Conservation (phyloP, 2,113 vertebrate species). For the Entomyzon cyanotis region DNA sequence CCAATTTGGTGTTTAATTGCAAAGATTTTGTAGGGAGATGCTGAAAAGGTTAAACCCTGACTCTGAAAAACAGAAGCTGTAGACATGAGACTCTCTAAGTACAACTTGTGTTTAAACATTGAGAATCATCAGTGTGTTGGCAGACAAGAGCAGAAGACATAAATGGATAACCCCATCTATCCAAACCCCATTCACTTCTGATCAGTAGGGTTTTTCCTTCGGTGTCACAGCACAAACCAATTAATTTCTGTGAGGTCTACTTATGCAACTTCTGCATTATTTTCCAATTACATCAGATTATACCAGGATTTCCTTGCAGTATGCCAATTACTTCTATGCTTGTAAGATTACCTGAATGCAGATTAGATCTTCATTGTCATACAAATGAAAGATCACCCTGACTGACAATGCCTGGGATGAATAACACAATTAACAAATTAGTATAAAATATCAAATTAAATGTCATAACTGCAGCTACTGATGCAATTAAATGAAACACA, state of each 20-base stretch:
- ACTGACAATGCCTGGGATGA: accelerated
- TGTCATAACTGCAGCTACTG: background rate
- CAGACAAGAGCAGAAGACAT: background rate
- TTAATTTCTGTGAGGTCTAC: background rate
- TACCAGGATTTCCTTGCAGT: background rate
- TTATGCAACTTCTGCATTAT: background rate
- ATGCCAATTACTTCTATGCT: background rate
- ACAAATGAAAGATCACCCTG: background rate
- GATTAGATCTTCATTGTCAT: background rate
- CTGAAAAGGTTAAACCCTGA: background rate
- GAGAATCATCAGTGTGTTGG: background rate
- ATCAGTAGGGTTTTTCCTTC: background rate
- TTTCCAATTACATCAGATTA: background rate
- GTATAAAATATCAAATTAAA: background rate
- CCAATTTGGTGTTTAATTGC: background rate
- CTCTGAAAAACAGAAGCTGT: background rate
- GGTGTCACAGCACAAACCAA: background rate
- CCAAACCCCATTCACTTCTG: background rate
- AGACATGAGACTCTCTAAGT: background rate
- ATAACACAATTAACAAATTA: background rate
- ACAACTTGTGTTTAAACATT: background rate
- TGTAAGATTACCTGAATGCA: background rate
- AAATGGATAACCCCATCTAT: background rate
- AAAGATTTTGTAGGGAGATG: background rate
- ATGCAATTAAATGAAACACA: background rate